phyloP scores from a whole-genome alignment of 2,888 invertebrate genomes.

The Drosophila koepferae region DNA sequence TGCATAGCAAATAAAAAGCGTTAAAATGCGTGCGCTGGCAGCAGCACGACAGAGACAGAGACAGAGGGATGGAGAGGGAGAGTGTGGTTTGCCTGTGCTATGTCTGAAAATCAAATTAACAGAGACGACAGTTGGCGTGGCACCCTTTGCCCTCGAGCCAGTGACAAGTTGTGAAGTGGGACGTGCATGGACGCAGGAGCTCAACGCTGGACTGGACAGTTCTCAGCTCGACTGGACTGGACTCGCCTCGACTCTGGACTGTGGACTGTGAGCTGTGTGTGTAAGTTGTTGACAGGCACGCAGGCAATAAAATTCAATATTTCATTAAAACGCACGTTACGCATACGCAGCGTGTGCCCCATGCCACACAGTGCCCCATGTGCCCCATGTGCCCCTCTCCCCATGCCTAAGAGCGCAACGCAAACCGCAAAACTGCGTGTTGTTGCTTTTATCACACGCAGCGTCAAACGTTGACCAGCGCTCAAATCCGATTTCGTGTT shows the following conservation, averaged over 20 bases:
- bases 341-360: constrained; percentile 76
- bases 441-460: constrained; percentile 79
- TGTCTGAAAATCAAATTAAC: constrained; percentile 77
- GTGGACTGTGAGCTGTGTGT: constrained; percentile 21
- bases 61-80: background rate
- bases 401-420: constrained; percentile 40
- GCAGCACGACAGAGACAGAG: background rate
- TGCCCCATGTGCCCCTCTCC: background rate
- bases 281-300: constrained; percentile 83
- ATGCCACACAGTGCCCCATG: background rate
- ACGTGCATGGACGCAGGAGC: constrained; percentile 13
- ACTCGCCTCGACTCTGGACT: background rate
- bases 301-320: constrained; percentile 84
- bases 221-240: constrained; percentile 2
- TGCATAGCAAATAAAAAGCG: constrained; percentile 79
- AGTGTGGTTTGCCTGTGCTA: background rate
- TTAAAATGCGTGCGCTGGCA: constrained; percentile 60
- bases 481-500: constrained; percentile 78
- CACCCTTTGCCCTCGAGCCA: constrained; percentile 70
- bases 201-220: constrained; percentile 10
- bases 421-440: constrained; percentile 62
- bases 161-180: constrained; percentile 76
- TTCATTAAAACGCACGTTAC: constrained; percentile 82
- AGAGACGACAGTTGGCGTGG: constrained; percentile 58
- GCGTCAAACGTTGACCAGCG: constrained; percentile 52